Evolutionary conservation across 2,797 vertebrate genomes (phyloP).

Genomic region (Scomberomorus guttatus): DNA sequence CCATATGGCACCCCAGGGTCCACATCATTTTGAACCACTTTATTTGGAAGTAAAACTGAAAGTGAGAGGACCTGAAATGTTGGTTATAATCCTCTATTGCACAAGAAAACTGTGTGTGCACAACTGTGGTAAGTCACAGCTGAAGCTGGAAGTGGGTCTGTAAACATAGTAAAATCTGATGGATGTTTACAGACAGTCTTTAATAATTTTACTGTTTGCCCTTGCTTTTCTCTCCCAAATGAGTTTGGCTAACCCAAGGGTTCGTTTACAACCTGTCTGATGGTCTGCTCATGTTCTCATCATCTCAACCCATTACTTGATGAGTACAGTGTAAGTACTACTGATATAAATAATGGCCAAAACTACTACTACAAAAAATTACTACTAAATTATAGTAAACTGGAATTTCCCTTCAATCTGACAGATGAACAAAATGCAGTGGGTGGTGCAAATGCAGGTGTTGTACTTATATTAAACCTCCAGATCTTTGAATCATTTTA

Average conservation of each 20-base stretch:
- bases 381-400: neutral
- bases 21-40: too few relatives aligned
- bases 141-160: too few relatives aligned
- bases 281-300: neutral
- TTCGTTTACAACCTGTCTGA: neutral
- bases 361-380: neutral
- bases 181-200: neutral
- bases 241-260: too few relatives aligned
- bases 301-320: too few relatives aligned
- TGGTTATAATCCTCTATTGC: too few relatives aligned
- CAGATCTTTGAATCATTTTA: constrained; percentile 5
- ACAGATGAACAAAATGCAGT: neutral
- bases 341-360: neutral
- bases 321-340: neutral
- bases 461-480: neutral
- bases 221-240: neutral
- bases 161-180: too few relatives aligned
- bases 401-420: neutral
- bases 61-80: too few relatives aligned
- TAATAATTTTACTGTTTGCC: neutral
- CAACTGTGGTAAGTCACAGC: too few relatives aligned
- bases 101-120: too few relatives aligned
- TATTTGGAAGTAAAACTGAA: too few relatives aligned
- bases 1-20: too few relatives aligned
- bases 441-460: neutral